phyloP scores from a whole-genome alignment of 2,888 invertebrate species.

The Perithous albicinctus region DNA sequence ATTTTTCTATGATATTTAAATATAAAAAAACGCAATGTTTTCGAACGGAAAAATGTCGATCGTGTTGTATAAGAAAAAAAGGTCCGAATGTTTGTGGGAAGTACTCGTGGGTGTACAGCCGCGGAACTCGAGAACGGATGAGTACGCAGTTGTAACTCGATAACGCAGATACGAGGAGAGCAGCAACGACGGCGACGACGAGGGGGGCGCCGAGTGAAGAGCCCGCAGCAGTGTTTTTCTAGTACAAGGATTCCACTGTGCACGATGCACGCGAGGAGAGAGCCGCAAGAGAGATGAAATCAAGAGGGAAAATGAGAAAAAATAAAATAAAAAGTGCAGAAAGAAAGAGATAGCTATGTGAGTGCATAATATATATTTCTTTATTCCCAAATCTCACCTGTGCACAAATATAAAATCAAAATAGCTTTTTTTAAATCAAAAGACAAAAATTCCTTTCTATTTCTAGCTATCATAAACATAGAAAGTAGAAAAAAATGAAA shows the following conservation, averaged over 20 bases:
- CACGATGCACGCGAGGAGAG: constrained; percentile 33
- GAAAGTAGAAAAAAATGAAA: no score
- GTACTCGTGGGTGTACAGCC: constrained; percentile 6
- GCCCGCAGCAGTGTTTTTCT: constrained; percentile 56
- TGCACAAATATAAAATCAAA: neutral
- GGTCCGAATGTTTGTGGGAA: neutral
- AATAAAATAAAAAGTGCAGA: constrained; percentile 22
- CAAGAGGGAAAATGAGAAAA: constrained; percentile 36
- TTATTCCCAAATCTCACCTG: neutral
- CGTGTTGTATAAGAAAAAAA: neutral
- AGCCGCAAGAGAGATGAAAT: constrained; percentile 16
- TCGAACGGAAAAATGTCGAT: neutral
- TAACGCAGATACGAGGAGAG: constrained; percentile 65
- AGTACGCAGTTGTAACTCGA: constrained; percentile 67
- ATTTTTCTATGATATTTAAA: neutral
- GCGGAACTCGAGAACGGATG: constrained; percentile 55
- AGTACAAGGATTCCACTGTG: constrained; percentile 66
- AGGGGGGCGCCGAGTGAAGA: constrained; percentile 62
- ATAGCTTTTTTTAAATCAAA: no score
- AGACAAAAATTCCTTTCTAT: no score
- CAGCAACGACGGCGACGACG: constrained; percentile 53
- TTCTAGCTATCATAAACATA: no score
- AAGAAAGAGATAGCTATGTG: neutral
- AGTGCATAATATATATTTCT: neutral
- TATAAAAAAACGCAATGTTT: neutral